Evolutionary conservation across 2,888 invertebrate species (phyloP).

Genomic region (Sminthurides aquaticus): DNA sequence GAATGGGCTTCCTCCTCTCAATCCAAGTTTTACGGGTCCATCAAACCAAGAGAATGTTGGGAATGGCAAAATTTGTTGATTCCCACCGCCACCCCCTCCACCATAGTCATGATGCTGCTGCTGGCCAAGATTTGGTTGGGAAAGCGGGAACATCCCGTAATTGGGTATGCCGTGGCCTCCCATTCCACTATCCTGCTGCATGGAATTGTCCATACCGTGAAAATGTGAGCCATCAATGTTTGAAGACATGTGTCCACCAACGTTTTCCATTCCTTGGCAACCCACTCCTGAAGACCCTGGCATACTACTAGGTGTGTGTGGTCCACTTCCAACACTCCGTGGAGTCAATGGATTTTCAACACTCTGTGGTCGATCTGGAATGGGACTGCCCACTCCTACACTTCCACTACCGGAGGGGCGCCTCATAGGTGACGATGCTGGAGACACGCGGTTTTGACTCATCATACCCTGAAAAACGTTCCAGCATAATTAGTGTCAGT

Average conservation of each 20-base stretch:
- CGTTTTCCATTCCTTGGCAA: conserved; percentile 25
- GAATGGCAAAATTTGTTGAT: conserved; percentile 36
- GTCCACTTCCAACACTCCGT: conserved; percentile 45
- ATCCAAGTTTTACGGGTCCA: conserved; percentile 31
- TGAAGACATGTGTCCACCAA: conserved; percentile 24
- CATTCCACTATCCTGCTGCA: conserved; percentile 10
- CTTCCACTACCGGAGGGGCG: conserved; percentile 52
- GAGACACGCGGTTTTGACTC: conserved; percentile 39
- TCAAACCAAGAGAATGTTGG: conserved; percentile 40
- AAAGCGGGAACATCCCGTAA: conserved; percentile 5
- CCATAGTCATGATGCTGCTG: conserved; percentile 14
- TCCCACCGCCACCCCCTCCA: conserved; percentile 34
- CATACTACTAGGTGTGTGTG: conserved; percentile 36
- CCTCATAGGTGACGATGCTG: conserved; percentile 43
- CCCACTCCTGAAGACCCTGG: conserved; percentile 5
- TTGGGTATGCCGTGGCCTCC: conserved; percentile 14
- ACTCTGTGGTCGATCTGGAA: conserved; percentile 56
- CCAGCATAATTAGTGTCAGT: too few species aligned
- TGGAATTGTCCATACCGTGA: conserved; percentile 17
- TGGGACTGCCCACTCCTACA: conserved; percentile 49
- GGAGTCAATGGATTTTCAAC: conserved; percentile 56
- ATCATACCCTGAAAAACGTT: conserved; percentile 24
- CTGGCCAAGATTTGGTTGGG: conserved; percentile 14
- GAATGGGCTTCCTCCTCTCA: conserved; percentile 42
- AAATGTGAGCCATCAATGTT: conserved; percentile 14